Conservation (phyloP, 2,797 vertebrate genomes). For the Sebastes itinus region DNA sequence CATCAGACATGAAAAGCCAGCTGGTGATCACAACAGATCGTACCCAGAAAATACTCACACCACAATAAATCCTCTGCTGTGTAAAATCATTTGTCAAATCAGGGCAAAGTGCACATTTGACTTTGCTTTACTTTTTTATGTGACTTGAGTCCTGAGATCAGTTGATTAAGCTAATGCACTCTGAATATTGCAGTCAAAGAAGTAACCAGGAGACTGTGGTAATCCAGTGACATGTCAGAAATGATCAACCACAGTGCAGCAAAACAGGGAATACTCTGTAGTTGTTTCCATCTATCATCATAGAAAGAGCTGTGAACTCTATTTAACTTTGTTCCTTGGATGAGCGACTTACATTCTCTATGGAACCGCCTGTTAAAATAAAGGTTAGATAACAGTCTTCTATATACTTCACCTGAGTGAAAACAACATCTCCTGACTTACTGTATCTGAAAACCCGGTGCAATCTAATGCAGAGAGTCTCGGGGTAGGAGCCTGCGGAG, state of each 20-base stretch:
- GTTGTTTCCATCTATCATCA: background rate
- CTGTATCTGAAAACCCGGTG: background rate
- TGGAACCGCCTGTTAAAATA: background rate
- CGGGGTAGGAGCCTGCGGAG: background rate
- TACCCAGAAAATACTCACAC: background rate
- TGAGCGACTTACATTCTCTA: background rate
- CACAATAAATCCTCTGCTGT: background rate
- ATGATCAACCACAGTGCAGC: background rate
- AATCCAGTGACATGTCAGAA: background rate
- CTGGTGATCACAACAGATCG: background rate
- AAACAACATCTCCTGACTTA: background rate
- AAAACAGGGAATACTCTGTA: background rate
- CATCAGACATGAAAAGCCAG: background rate
- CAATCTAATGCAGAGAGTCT: background rate
- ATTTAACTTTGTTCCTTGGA: background rate
- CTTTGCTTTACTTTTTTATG: background rate
- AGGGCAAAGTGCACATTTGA: background rate
- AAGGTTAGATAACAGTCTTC: conserved; percentile 9
- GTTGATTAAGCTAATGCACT: background rate
- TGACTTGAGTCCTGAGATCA: background rate
- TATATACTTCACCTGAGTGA: background rate
- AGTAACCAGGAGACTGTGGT: background rate
- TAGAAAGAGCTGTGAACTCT: background rate
- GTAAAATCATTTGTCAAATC: background rate
- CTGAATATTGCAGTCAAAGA: background rate